A percentile compares a stretch with the other conserved stretches of the same genome.
These are phyloP conservation scores for Tenualosa ilisha DNA, from an alignment of 2,797 vertebrate species.

Conservation along the genomic window DNA sequence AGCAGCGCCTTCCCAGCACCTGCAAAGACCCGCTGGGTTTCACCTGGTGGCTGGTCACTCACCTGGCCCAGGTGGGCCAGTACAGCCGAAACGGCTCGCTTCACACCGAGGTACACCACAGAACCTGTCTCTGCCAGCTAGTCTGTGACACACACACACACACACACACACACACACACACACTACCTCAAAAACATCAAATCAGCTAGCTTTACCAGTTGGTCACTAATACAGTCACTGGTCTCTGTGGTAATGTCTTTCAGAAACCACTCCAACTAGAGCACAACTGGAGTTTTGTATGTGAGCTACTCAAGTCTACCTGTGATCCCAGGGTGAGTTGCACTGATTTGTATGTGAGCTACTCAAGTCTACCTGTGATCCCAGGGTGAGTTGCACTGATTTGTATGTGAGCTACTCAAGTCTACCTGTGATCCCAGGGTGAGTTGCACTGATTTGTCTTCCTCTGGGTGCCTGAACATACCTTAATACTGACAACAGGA, in stretches of 20 bases:
- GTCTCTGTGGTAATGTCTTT: not conserved
- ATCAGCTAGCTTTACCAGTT: not conserved
- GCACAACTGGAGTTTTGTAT: constrained; percentile 89
- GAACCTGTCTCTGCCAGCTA: not conserved
- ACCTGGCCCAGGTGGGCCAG: constrained; percentile 82
- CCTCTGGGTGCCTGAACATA: not conserved
- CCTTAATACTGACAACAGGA: no score
- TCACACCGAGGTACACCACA: constrained; percentile 76
- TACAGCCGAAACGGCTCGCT: constrained; percentile 80
- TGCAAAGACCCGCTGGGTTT: constrained; percentile 89
- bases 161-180: not conserved
- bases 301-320: constrained; percentile 85
- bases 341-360: constrained; percentile 86
- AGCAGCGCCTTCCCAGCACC: constrained; percentile 63
- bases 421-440: constrained; percentile 84
- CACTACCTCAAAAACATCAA: constrained; percentile 39
- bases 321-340: constrained; percentile 78
- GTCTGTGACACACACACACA: no score
- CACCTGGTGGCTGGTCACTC: constrained; percentile 92
- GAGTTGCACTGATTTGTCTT: constrained; percentile 17
- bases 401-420: constrained; percentile 86
- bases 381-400: constrained; percentile 82
- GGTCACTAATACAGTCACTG: not conserved
- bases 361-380: constrained; percentile 81
- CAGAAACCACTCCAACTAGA: constrained; percentile 76